Evolutionary conservation across 2,113 vertebrate species (phyloP).

Genomic region (Erinaceus europaeus): DNA sequence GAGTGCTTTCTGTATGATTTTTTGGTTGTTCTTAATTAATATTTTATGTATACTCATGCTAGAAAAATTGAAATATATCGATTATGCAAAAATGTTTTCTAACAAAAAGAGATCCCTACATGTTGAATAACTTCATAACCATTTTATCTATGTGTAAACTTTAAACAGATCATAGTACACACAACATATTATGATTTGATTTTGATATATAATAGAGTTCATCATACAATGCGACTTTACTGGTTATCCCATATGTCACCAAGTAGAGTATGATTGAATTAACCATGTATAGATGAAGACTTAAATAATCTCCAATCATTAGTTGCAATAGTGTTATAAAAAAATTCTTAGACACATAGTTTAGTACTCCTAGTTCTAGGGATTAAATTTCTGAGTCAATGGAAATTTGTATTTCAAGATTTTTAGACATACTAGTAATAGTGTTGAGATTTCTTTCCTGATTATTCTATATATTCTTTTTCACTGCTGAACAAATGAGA

Average conservation of each 20-base stretch:
- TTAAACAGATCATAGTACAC: background rate
- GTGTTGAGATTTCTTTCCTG: background rate
- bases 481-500: background rate
- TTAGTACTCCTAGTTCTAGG: background rate
- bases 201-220: background rate
- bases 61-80: slow-evolving; percentile 7
- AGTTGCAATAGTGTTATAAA: background rate
- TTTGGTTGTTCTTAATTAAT: background rate
- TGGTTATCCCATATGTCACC: background rate
- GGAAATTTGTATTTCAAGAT: background rate
- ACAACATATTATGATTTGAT: background rate
- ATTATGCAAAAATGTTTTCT: background rate
- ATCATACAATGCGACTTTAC: background rate
- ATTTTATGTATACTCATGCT: background rate
- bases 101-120: background rate
- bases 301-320: background rate
- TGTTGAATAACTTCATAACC: background rate
- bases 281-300: background rate
- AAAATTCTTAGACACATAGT: background rate
- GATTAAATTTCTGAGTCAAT: background rate
- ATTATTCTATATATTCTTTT: background rate
- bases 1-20: background rate
- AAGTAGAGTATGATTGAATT: background rate
- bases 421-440: background rate
- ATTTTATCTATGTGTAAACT: background rate